Base-by-base conservation (phyloP, 1,140 invertebrate genomes). In the Stegodyphus mimosarum region DNA sequence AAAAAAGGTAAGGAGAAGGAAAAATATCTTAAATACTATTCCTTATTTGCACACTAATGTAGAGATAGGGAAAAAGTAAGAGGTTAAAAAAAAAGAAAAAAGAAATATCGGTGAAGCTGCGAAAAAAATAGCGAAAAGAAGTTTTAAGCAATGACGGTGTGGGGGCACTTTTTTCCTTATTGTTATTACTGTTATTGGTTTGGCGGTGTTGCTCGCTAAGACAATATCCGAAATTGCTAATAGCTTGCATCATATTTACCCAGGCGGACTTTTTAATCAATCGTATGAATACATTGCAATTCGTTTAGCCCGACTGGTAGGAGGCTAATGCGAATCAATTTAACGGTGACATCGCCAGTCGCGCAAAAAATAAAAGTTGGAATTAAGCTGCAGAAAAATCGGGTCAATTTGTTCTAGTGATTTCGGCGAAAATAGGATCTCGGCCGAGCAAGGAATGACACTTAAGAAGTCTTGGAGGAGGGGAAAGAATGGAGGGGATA, bases 331-430 rank as follows among this genome's bases (percentile, higher is more conserved):
- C 52, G 81, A 73, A 84, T 84, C 73, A 84, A 84, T 84, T 84
- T 84, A 84, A 76, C 81, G 70, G 72, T 73, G 66, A 60, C 72
- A 73, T 70, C 64, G 64, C 81, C 81, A 67, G 33, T 33, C 55
- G 53, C 50, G n/a, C 52, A 17, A 83, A 83, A 84, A 84, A 84
- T 84, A 76, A 84, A 76, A 84, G 72, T 76, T 66, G 53, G 60
- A 84, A 84, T 84, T 84, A 84, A 84, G 81, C 81, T 84, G 81
- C 66, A 86, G 83, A 86, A 86, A 86, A 86, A 86, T 86, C 83
- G 83, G 78, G 83, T 86, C 83, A 86, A 86, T 86, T 86, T 86
- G 83, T 86, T 86, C 83, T 77, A 86, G 75, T 77, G 83, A 86
- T 86, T 86, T 86, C 60, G 69, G 83, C 69, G 83, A 78, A 84